Evolutionary conservation across 2,888 invertebrate genomes (phyloP), one percentile per base, ranked within the genome.

Genomic region (Euzophera pinguis): DNA sequence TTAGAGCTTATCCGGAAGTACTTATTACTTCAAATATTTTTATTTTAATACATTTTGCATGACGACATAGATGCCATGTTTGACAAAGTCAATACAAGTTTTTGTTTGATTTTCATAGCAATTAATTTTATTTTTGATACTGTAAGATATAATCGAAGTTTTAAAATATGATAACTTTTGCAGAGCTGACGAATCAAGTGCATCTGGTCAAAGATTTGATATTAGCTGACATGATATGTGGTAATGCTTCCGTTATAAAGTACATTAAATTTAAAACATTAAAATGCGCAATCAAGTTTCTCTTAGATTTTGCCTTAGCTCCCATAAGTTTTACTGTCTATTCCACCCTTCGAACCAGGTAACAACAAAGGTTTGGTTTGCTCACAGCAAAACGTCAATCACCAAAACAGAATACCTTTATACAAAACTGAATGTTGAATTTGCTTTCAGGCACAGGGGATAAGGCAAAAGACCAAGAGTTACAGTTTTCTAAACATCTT

Each of bases 181-280:
- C 71, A 0, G 84, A 87, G 29, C 32, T 88, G 52, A 75, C 81
- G 1, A 75, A 74, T 53, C 76, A 81, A 71, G 75, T 86, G 4
- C 76, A 82, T 64, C 53, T 73, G 34, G 73, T 86, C 27, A 82
- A 81, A 54, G 85, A 85, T 62, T 62, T 82, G 35, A 86, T 88
- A 59, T 63, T 86, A 50, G 66, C 79, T 0, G 83, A 84, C 58
- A 80, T 85, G 76, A 68, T 70, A 48, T 77, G 64, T 54, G 81
- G 84, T 81, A 69, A 55, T 63, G 58, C 35, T 42, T 12, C 5
- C 42, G 29, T 35, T 47, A 14, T 39, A 48, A 35, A 3, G 8
- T 7, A 7, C 32, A 32, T 32, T 7, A 32, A 22, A 22, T 22
- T 22, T 22, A 3, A 22, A 22, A 22, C n/a, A n/a, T n/a, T n/a